Percentiles rank a stretch among this genome's conserved stretches.
Conservation (phyloP, 2,113 vertebrate species). For the Oceanodroma tethys region DNA sequence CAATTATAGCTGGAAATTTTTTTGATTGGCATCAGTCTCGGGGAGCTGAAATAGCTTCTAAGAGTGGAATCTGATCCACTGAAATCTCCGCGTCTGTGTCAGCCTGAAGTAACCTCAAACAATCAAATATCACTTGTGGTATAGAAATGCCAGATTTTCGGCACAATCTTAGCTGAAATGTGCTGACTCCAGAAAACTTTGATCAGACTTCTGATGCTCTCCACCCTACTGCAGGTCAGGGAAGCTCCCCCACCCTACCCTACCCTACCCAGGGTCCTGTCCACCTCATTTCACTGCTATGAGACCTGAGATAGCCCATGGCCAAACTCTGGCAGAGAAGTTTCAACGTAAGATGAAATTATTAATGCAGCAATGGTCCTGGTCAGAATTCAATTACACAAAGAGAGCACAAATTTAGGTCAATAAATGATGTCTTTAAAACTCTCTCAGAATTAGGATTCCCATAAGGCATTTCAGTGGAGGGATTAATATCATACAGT, state of each 20-base stretch:
- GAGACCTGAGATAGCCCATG: fast-evolving
- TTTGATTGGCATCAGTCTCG: background rate
- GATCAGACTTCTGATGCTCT: background rate
- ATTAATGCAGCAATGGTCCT: background rate
- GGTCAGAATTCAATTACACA: background rate
- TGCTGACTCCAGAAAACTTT: background rate
- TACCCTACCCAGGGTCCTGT: too few relatives aligned
- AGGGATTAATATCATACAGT: background rate
- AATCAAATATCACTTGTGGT: background rate
- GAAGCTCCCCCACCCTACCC: background rate
- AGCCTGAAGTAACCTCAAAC: background rate
- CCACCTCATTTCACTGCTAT: background rate
- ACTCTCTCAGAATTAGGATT: background rate
- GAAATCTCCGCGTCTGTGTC: background rate
- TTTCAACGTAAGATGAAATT: background rate
- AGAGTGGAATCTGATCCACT: background rate
- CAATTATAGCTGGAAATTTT: background rate
- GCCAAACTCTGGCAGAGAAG: background rate
- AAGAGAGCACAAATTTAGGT: background rate
- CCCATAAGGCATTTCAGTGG: fast-evolving
- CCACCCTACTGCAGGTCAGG: background rate
- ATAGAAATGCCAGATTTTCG: background rate
- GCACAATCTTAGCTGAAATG: background rate
- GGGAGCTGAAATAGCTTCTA: background rate
- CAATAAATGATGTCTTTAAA: background rate